Base-by-base conservation (phyloP, 2,888 invertebrate genomes). In the Lasius platythorax region DNA sequence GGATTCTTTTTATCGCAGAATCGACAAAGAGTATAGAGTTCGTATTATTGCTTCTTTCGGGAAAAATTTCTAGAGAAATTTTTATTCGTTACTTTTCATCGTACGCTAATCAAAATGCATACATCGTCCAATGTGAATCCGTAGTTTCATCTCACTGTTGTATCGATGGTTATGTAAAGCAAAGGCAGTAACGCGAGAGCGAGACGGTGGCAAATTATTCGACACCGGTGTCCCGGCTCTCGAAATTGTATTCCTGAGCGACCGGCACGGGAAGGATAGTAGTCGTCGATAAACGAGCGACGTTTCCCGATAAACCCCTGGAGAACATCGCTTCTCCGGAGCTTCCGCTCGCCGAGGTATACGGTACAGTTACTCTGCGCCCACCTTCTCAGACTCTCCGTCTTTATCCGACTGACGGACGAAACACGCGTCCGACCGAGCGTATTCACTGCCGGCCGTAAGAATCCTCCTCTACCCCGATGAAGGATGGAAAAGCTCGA, bases 271-370 rank as follows among this genome's bases (percentile, higher is more conserved):
- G n/a, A 0, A 23, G 37, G 82, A 82, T 82, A 78, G 58, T 66
- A 67, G 53, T 50, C 73, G 76, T 64, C 83, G 81, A 86, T 67
- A 81, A 81, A 84, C 72, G 73, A 66, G 56, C 81, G 68, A 82
- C 72, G 79, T 86, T 72, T 85, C 81, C 75, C 84, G 81, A 84
- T 87, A 86, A 89, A 88, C 79, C 85, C 46, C 81, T 40, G 58
- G 68, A 79, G 87, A 88, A 84, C 72, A 74, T 83, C 83, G 83
- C 74, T 53, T 8, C 50, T 53, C 2, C 50, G n/a, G 50, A 53
- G 50, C 50, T 82, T 86, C 76, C 67, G 75, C 82, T 72, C 83
- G 70, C 66, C 70, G 83, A 85, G 50, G 50, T 53, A 53, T 53
- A 53, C 50, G 50, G 18, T 85, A 86, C 78, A 72, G 83, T 87